Conservation (phyloP, 2,797 vertebrate genomes). For the Todus mexicanus region DNA sequence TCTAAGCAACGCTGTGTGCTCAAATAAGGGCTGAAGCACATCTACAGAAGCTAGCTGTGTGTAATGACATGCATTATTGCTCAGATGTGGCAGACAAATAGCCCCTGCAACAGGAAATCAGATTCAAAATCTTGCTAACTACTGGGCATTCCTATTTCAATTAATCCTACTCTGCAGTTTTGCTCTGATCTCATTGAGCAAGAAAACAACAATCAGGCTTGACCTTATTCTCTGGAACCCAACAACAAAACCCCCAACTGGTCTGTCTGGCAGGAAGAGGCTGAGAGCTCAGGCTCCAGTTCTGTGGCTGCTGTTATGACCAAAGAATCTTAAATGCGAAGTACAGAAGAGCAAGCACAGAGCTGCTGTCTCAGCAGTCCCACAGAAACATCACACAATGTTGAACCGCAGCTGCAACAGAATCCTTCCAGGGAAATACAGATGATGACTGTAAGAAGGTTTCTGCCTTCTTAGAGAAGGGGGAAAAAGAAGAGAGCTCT, state of each 20-base stretch:
- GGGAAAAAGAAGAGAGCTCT: background rate
- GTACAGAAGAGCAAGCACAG: background rate
- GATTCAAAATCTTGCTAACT: background rate
- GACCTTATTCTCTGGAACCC: background rate
- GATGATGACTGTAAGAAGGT: background rate
- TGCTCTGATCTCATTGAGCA: background rate
- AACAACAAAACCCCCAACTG: background rate
- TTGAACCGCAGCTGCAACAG: background rate
- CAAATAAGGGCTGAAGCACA: background rate
- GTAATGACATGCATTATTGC: background rate
- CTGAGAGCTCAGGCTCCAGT: background rate
- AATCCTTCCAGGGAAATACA: background rate
- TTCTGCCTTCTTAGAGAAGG: background rate
- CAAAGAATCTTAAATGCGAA: background rate
- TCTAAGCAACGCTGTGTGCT: no score
- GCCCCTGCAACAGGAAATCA: background rate
- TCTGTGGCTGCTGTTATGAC: background rate
- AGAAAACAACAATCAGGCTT: background rate
- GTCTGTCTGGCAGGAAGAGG: background rate
- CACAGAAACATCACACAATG: fast-evolving
- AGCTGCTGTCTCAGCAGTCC: background rate
- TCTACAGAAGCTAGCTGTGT: background rate
- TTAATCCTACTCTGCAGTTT: background rate
- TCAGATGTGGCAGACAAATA: background rate
- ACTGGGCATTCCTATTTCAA: background rate